Base-by-base conservation (phyloP, 2,888 invertebrate species). In the Acleris literana region DNA sequence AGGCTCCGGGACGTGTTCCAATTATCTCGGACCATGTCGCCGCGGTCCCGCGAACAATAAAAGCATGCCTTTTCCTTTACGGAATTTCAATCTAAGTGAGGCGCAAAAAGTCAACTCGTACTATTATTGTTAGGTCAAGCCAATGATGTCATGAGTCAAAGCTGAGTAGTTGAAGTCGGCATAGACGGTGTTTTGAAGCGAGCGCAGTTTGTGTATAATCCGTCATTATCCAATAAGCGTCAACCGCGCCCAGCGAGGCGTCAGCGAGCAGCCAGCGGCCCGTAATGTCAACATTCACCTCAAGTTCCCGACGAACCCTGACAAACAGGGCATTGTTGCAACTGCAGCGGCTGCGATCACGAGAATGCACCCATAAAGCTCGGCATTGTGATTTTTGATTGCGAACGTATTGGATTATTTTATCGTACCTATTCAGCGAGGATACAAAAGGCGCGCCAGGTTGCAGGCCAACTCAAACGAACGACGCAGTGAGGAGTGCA, bases 291-390 rank as follows among this genome's bases (percentile, higher is more conserved):
- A 73, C 74, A 73, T 71, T 73, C 74, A 72, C 72, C 71, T 84
- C 81, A 77, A 77, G 82, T 80, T 84, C 80, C 81, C 83, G 83
- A 76, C 85, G 86, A 88, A 86, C 87, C 87, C 83, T 87, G 84
- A 88, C 88, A 85, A 90, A 90, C 84, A 89, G 87, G 78, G 81
- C 76, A 90, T 90, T 90, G 90, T 90, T 83, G 80, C 75, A 75
- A 74, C 51, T 57, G 59, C 62, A 49, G 49, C 63, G 43, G 49
- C 60, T 33, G 58, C 66, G 63, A 63, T 59, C 67, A 61, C 64
- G 62, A 82, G 84, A 87, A 88, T 86, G 87, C 82, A 83, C 84
- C 77, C 84, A 84, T 86, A 87, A 87, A 86, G 83, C 85, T 86
- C 81, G 84, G 82, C 85, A 81, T 83, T 84, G 84, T 85, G 83